Evolutionary conservation across 2,113 vertebrate genomes (phyloP).

Genomic region (Lynx canadensis): DNA sequence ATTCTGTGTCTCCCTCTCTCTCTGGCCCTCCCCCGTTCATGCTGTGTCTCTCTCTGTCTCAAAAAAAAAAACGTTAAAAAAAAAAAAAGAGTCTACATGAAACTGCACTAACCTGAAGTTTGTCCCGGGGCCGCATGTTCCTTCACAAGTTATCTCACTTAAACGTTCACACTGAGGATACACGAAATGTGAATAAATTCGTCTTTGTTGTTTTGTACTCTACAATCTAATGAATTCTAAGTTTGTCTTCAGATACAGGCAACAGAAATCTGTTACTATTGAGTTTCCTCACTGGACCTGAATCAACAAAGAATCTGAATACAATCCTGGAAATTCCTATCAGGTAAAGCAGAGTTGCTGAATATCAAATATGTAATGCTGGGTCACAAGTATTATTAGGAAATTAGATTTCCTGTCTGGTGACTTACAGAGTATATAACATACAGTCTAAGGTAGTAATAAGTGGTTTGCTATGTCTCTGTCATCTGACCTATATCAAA

Average conservation of each 20-base stretch:
- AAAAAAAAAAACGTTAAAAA: too few species aligned
- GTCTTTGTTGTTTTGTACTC: not conserved
- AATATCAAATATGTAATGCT: not conserved
- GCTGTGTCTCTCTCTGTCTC: too few species aligned
- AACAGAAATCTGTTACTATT: not conserved
- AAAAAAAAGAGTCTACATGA: not conserved
- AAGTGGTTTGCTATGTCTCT: not conserved
- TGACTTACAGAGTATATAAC: not conserved
- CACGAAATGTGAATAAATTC: not conserved
- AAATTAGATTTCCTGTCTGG: slow-evolving; percentile 24
- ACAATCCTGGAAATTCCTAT: not conserved
- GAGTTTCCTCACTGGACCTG: not conserved
- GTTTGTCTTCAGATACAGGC: not conserved
- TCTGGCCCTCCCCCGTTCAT: too few species aligned
- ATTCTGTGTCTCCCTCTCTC: too few species aligned
- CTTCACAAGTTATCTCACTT: not conserved
- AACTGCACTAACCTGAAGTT: not conserved
- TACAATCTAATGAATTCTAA: not conserved
- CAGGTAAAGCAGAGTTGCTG: not conserved
- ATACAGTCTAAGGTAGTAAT: not conserved
- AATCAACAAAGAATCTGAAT: not conserved
- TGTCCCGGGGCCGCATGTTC: not conserved
- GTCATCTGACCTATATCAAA: not conserved
- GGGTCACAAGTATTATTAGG: not conserved
- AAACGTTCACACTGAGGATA: not conserved